Evolutionary conservation across 1,140 invertebrate species (phyloP), one percentile per base, ranked within the genome.

Genomic region (Drosophila tani): DNA sequence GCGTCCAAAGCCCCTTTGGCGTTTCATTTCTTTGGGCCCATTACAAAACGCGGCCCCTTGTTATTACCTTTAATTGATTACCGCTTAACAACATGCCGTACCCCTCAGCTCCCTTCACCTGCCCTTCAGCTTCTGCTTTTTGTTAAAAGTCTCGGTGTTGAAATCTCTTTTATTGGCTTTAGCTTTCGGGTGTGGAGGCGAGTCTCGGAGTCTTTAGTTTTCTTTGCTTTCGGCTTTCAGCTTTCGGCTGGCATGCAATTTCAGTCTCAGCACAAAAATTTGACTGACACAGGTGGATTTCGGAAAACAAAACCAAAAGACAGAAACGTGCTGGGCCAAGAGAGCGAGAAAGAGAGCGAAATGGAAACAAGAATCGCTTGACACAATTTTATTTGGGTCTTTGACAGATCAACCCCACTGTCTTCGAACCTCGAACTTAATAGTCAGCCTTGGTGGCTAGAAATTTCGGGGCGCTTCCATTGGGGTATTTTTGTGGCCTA

Each of bases 51-150:
- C 47, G 66, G 55, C 66, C 67, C 45, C 68, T 80, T 77, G 66
- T 78, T 87, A 88, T 84, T 81, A 81, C 70, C 69, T 77, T 81
- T 71, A 88, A 87, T 83, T 88, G 82, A 87, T 84, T 78, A 69
- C 80, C 79, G 82, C 73, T 87, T 83, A 83, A 81, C 84, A 55
- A 75, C 27, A 40, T 71, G 66, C 29, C 15, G 15, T 58, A 29
- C 59, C 47, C 46, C 38, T 24, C 17, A 17, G 53, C 19, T 38
- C 19, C 49, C 21, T n/a, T n/a, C 27, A 12, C 17, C 17, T 60
- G 53, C 74, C 67, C 67, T 57, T 49, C 45, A 56, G 46, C 51
- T 62, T 55, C 45, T 55, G 38, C 57, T 35, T 76, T 77, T 60
- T 66, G 71, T 87, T 65, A 29, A 55, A 70, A 65, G 55, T 60